Evolutionary conservation across 2,797 vertebrate species (phyloP), one percentile per base, ranked within the genome.

Genomic region (Peromyscus eremicus): DNA sequence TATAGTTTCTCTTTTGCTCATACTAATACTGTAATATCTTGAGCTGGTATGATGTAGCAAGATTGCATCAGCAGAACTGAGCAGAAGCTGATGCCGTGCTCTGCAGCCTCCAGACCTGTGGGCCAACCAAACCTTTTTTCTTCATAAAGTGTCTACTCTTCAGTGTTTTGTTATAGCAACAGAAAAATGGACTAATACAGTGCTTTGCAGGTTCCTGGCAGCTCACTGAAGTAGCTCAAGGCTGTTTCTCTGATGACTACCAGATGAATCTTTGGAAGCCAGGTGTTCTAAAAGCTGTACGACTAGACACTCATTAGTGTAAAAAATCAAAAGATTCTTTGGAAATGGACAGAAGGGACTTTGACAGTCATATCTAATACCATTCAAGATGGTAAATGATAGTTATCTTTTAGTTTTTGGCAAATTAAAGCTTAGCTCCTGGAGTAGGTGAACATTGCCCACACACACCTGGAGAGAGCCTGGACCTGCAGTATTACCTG

Each of bases 281-380:
- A 27, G 62, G 92, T 80, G 37, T 83, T 91, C 73, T 95, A 43
- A 91, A 93, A 92, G 12, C 75, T 77, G 1, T 95, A 55, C 10
- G 79, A 29, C 66, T 73, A n/a, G 32, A 17, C 29, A 83, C 21
- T 73, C 52, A 80, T 55, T 55, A 80, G n/a, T 52, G 49, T 92
- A 91, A 84, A 43, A 77, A 37, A 60, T 89, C 29, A 89, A 83
- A 77, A 62, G 0, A 27, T 86, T 88, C 1, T 90, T 89, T 86
- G 40, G 34, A 89, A 79, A 96, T 68, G 14, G 2, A 95, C 43
- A 76, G 55, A 87, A 94, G 49, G 57, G 40, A 82, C 60, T 93
- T 80, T 37, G 37, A 19, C 37, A 40, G 14, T 66, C 32, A 19
- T 52, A 29, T 68, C 57, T 82, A 6, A 37, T 84, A 46, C 4